Evolutionary conservation across 2,888 invertebrate species (phyloP).

Genomic region (Nemapogon koenigi): DNA sequence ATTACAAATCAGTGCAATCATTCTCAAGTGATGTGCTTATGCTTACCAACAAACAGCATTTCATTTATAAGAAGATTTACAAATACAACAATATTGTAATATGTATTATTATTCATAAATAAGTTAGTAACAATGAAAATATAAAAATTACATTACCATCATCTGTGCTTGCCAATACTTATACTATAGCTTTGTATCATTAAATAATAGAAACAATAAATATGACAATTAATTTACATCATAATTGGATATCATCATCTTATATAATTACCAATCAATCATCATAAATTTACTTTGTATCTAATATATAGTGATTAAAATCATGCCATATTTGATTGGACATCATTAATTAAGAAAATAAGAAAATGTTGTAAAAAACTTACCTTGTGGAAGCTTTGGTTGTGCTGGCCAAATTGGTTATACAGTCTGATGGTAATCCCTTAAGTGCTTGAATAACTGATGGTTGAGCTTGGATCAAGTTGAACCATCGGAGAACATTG

Average conservation of each 20-base stretch:
- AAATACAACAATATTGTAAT: no score
- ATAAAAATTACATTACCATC: no score
- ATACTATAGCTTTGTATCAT: background rate
- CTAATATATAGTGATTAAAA: background rate
- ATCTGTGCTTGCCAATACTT: no score
- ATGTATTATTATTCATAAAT: no score
- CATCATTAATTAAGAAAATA: background rate
- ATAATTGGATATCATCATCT: no score
- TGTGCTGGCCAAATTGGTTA: conserved; percentile 30
- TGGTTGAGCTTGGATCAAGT: conserved; percentile 68
- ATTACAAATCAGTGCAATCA: no score
- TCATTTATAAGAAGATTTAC: no score
- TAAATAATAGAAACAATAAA: conserved; percentile 14
- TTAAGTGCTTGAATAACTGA: conserved; percentile 62
- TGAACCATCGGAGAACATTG: conserved; percentile 73
- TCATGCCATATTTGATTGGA: background rate
- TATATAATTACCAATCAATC: no score
- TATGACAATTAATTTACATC: background rate
- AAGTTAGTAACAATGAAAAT: no score
- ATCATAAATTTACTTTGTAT: background rate
- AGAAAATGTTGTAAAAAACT: conserved; percentile 1
- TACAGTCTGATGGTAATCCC: conserved; percentile 60
- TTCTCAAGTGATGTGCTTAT: no score
- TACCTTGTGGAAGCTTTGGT: conserved; percentile 25
- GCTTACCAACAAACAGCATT: no score